These are phyloP conservation scores for Pelecanus crispus DNA, from an alignment of 2,113 vertebrate species.

Conservation along the genomic window DNA sequence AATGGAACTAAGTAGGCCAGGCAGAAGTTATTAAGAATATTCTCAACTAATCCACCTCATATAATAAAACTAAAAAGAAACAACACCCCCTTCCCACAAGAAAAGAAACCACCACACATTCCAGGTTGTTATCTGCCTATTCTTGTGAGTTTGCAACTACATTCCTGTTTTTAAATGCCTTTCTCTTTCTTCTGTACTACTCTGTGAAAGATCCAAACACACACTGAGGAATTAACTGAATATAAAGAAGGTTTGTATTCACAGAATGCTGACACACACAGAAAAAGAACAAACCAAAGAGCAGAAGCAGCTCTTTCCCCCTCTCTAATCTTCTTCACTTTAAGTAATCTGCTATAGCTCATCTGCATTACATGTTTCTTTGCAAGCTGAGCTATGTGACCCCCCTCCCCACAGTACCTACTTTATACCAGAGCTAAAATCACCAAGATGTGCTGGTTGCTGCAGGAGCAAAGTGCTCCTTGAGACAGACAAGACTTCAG, in stretches of 20 bases:
- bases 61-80: not conserved
- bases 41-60: not conserved
- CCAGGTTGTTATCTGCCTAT: not conserved
- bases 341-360: not conserved
- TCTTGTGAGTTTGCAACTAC: not conserved
- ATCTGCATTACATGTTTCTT: not conserved
- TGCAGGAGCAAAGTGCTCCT: not conserved
- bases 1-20: not conserved
- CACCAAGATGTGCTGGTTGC: not conserved
- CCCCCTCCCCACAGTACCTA: not conserved
- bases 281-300: slow-evolving; percentile 7
- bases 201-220: not conserved
- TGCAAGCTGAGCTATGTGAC: not conserved
- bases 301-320: not conserved
- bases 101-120: not conserved
- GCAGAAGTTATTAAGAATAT: not conserved
- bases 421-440: not conserved
- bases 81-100: not conserved
- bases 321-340: not conserved
- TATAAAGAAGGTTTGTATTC: slow-evolving; percentile 8
- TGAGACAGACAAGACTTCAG: not conserved
- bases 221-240: not conserved
- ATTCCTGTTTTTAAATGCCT: not conserved
- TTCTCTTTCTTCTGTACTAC: not conserved
- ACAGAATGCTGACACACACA: not conserved